Conservation (phyloP, 2,113 vertebrate genomes). For the Cyprinodon brontotheroides region DNA sequence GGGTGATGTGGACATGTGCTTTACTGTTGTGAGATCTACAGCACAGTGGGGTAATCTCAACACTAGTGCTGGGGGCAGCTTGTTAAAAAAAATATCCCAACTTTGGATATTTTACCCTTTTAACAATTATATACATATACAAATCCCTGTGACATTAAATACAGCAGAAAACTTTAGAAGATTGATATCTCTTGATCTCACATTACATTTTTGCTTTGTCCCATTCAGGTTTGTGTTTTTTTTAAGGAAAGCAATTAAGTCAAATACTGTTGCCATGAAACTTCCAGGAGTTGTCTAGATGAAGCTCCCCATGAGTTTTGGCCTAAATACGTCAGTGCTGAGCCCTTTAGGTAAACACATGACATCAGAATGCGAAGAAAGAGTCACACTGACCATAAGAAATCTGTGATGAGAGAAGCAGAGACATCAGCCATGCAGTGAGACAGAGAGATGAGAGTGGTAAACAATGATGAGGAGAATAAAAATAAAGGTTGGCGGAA, state of each 20-base stretch:
- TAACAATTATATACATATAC: background rate
- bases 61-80: too few relatives aligned
- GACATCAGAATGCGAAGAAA: constrained; percentile 56
- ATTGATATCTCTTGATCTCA: background rate
- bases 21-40: too few relatives aligned
- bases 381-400: constrained; percentile 18
- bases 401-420: constrained; percentile 36
- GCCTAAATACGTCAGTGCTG: constrained; percentile 59
- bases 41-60: too few relatives aligned
- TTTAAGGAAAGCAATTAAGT: constrained; percentile 42
- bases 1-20: too few relatives aligned
- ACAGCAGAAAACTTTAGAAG: background rate
- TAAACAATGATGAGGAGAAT: constrained; percentile 49
- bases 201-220: background rate
- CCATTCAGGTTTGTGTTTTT: background rate
- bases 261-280: constrained; percentile 60
- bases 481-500: constrained; percentile 5
- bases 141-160: background rate
- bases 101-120: background rate
- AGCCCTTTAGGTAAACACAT: constrained; percentile 71
- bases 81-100: too few relatives aligned
- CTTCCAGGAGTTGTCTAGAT: constrained; percentile 67
- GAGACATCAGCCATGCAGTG: constrained; percentile 56
- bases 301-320: constrained; percentile 64
- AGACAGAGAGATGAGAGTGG: constrained; percentile 25